A percentile compares a stretch with the other conserved stretches of the same genome.
Conservation (phyloP, 2,888 invertebrate species). For the Disparrhopalites patrizii region DNA sequence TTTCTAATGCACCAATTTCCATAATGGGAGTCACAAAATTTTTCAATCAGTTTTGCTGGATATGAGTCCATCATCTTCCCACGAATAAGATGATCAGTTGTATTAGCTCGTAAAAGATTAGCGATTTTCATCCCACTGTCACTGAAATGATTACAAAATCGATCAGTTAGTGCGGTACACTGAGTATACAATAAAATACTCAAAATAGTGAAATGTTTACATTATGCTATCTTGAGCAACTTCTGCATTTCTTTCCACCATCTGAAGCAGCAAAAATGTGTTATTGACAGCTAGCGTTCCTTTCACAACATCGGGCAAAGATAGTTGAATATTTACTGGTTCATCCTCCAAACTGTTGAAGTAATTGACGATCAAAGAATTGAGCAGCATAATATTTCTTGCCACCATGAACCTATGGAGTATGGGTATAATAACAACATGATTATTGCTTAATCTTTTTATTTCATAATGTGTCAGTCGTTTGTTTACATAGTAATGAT, state of each 20-base stretch:
- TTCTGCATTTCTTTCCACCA: conserved; percentile 37
- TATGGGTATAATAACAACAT: too few relatives aligned
- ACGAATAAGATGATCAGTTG: conserved; percentile 41
- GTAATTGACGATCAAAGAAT: conserved; percentile 36
- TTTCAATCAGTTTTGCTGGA: conserved; percentile 44
- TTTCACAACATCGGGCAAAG: conserved; percentile 7
- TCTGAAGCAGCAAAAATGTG: conserved; percentile 13
- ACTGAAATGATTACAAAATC: conserved; percentile 27
- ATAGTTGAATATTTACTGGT: conserved; percentile 6
- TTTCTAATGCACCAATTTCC: conserved; percentile 42
- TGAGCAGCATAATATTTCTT: conserved; percentile 40
- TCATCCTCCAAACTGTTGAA: conserved; percentile 26
- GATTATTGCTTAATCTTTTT: too few relatives aligned
- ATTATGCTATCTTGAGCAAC: conserved; percentile 35
- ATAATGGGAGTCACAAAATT: conserved; percentile 40
- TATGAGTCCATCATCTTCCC: conserved; percentile 36
- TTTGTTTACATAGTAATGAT: too few relatives aligned
- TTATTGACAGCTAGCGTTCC: conserved; percentile 21
- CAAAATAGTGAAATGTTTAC: conserved; percentile 27
- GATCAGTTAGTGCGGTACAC: neutral
- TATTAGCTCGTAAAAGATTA: conserved; percentile 38
- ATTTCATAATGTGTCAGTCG: too few relatives aligned
- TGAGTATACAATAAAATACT: too few relatives aligned
- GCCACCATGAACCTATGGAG: conserved; percentile 40
- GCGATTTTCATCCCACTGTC: conserved; percentile 46